Conservation (phyloP, 2,797 vertebrate genomes). For the Xenopus petersii region DNA sequence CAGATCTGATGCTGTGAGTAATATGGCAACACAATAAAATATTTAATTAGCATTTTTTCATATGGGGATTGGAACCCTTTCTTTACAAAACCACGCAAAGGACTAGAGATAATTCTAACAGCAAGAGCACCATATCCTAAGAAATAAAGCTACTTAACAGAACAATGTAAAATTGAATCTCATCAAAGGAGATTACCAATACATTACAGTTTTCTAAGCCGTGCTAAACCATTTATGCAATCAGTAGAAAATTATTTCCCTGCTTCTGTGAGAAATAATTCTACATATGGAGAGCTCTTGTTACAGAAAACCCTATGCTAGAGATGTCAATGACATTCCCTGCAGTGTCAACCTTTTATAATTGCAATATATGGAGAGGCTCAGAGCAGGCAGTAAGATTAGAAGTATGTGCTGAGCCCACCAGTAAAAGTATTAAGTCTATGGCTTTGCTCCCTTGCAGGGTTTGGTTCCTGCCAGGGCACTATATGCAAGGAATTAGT, state of each 20-base stretch:
- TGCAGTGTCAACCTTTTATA: background rate
- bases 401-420: no score
- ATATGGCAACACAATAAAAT: no score
- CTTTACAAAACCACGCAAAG: no score
- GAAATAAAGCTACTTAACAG: background rate
- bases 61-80: no score
- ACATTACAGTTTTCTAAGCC: conserved; percentile 6
- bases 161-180: background rate
- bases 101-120: no score
- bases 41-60: no score
- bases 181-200: background rate
- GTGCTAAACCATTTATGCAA: conserved; percentile 1
- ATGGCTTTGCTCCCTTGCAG: no score
- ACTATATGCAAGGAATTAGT: no score
- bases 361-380: conserved; percentile 9
- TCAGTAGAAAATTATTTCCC: background rate
- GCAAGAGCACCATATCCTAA: background rate
- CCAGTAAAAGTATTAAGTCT: no score
- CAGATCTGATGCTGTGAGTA: no score
- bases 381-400: no score
- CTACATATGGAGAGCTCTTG: conserved; percentile 1
- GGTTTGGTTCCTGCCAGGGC: no score
- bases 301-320: background rate
- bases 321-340: conserved; percentile 16
- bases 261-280: conserved; percentile 1